Evolutionary conservation across 1,140 invertebrate genomes (phyloP).

Genomic region (Dendroctonus valens): DNA sequence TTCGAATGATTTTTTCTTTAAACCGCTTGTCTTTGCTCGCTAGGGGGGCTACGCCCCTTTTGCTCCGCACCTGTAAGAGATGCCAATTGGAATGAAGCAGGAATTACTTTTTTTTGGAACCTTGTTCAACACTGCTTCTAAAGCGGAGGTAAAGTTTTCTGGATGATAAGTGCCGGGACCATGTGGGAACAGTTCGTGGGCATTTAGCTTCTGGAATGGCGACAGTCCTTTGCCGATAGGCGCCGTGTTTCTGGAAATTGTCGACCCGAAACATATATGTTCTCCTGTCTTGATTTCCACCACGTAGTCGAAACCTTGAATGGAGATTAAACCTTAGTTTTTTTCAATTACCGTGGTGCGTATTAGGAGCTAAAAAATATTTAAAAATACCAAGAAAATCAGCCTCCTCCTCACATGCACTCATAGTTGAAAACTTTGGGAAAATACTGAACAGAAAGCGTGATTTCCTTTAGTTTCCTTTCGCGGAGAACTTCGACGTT

Average conservation of each 20-base stretch:
- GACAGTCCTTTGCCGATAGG: conserved; percentile 39
- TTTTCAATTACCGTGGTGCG: not conserved
- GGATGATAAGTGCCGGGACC: conserved; percentile 36
- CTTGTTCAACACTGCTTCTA: conserved; percentile 31
- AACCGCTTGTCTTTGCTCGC: conserved; percentile 37
- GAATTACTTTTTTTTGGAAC: conserved; percentile 8
- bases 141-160: conserved; percentile 29
- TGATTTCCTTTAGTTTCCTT: conserved; percentile 1
- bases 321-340: not conserved
- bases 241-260: conserved; percentile 33
- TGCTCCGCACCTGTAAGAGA: conserved; percentile 29
- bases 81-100: not conserved
- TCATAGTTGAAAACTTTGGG: conserved; percentile 26
- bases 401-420: conserved; percentile 16
- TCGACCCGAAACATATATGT: conserved; percentile 41
- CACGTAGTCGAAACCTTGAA: conserved; percentile 42
- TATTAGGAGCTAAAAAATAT: not conserved
- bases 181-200: conserved; percentile 25
- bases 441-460: conserved; percentile 15
- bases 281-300: conserved; percentile 33
- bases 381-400: conserved; percentile 12
- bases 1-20: conserved; percentile 34
- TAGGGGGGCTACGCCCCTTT: conserved; percentile 31
- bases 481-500: conserved; percentile 18
- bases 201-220: conserved; percentile 37